Conservation (phyloP, 2,888 invertebrate genomes). For the Apamea anceps region DNA sequence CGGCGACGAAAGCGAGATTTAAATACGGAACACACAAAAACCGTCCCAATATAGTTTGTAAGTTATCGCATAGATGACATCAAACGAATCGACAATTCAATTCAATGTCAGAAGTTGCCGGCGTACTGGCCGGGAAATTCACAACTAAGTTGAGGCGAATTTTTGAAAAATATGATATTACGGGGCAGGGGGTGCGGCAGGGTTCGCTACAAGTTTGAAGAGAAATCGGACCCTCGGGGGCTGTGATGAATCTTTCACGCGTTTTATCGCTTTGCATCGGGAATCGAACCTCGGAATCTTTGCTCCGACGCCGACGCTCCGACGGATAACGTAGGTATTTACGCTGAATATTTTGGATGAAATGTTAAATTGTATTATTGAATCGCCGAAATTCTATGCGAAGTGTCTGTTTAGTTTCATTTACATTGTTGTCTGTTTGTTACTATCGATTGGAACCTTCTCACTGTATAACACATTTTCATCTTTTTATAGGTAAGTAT, state of each 20-base stretch:
- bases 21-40: conserved; percentile 57
- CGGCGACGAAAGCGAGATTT: conserved; percentile 56
- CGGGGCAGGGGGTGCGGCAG: conserved; percentile 77
- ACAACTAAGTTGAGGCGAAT: conserved; percentile 78
- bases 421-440: conserved; percentile 41
- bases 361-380: conserved; percentile 62
- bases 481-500: neutral
- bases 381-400: conserved; percentile 38
- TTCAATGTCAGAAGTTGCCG: conserved; percentile 80
- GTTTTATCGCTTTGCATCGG: conserved; percentile 87
- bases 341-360: conserved; percentile 57
- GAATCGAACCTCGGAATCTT: conserved; percentile 84
- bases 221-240: conserved; percentile 86
- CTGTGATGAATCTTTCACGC: conserved; percentile 89
- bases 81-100: conserved; percentile 76
- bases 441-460: neutral
- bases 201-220: conserved; percentile 85
- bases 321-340: conserved; percentile 63
- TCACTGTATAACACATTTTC: neutral
- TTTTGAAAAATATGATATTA: conserved; percentile 89
- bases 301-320: conserved; percentile 59
- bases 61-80: conserved; percentile 69
- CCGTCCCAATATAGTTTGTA: conserved; percentile 59
- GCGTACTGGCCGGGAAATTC: conserved; percentile 74
- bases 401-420: conserved; percentile 49